Evolutionary conservation across 1,140 invertebrate species (phyloP).

Genomic region (Ceratosolen fusciceps): DNA sequence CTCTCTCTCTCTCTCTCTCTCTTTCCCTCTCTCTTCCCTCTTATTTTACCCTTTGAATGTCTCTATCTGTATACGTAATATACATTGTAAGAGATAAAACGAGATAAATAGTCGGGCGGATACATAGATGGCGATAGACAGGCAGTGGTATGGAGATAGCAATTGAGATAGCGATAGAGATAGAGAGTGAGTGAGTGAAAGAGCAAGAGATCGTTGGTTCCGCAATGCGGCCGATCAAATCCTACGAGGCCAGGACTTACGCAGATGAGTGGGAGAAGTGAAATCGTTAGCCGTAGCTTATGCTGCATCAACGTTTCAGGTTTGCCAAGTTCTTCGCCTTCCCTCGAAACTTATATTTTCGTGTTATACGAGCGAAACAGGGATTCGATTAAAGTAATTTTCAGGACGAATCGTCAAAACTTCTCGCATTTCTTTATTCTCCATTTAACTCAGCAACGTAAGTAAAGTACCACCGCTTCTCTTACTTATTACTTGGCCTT

Average conservation of each 20-base stretch:
- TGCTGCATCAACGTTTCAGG: background rate
- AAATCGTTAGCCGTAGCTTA: constrained; percentile 21
- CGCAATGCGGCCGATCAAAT: constrained; percentile 35
- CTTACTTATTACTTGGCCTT: background rate
- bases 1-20: background rate
- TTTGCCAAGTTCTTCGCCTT: background rate
- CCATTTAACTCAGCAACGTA: background rate
- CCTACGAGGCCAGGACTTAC: background rate
- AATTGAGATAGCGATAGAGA: background rate
- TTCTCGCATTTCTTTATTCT: background rate
- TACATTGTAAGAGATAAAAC: background rate
- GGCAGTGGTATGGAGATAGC: no score
- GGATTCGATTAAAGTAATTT: background rate
- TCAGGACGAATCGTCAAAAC: background rate
- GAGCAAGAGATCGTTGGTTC: background rate
- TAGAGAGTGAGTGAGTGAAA: background rate
- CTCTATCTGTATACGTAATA: background rate
- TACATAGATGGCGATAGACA: no score
- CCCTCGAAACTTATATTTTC: background rate
- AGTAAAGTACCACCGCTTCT: background rate
- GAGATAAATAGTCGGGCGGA: no score
- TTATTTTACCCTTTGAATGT: background rate
- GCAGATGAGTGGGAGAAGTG: background rate
- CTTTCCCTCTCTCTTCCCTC: background rate
- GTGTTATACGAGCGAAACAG: background rate